Evolutionary conservation across 2,888 invertebrate genomes (phyloP), one percentile per base, ranked within the genome.

Genomic region (Thecocarcelia acutangulata): DNA sequence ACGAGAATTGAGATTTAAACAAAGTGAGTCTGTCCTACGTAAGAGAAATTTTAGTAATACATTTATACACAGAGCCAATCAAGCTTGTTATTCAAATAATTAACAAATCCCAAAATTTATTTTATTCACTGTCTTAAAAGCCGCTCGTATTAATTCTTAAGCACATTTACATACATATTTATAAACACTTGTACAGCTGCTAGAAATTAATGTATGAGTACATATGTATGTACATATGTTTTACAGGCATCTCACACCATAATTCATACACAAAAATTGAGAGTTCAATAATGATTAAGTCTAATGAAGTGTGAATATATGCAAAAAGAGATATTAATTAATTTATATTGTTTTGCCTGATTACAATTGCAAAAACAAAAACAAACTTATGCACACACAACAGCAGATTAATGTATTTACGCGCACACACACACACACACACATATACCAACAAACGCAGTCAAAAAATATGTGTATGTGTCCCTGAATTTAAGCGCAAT

Each of bases 271-370:
- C 69, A 69, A 76, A 54, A 76, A 76, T 69, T 46, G 59, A 69
- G 46, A 61, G 76, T 77, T 77, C 46, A 77, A 77, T 77, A 64
- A 75, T 78, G 64, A 83, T 75, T 72, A 72, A 83, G 70, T 79
- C 75, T 75, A 83, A 83, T 75, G 78, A 74, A 76, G 74, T 75
- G 66, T 79, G 82, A 68, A 78, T 82, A 70, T 74, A 74, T 66
- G 70, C 75, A 54, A 70, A 61, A 66, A 64, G 74, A 52, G 70
- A 66, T 69, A 73, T 79, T 79, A 83, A 83, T 83, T 83, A 75
- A 83, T 79, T 83, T 75, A 75, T 72, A 70, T 75, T 81, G 75
- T 81, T 72, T 73, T 77, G 59, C 72, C 56, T 76, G 76, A 79
- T 72, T 79, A 70, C 70, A 75, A 82, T 59, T 75, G 70, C 58